Conservation (phyloP, 2,113 vertebrate genomes). For the Periophthalmus modestus region DNA sequence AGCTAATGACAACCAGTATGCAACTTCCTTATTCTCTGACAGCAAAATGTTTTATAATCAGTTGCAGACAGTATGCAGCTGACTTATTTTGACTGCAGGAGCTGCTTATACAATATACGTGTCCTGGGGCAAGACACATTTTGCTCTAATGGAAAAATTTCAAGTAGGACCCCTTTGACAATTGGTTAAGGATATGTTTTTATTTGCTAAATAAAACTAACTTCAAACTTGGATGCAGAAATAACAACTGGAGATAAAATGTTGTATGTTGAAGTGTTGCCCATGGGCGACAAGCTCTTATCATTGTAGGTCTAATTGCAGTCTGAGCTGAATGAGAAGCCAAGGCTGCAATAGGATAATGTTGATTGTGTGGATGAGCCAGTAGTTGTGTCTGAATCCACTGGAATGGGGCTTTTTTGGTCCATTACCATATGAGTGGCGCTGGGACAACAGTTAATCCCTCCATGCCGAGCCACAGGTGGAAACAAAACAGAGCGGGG, state of each 20-base stretch:
- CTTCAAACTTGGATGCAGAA: neutral
- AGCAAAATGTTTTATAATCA: too few relatives aligned
- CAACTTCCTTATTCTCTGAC: too few relatives aligned
- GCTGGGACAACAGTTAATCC: constrained; percentile 83
- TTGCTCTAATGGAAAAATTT: too few relatives aligned
- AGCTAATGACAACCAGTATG: too few relatives aligned
- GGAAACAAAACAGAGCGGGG: constrained; percentile 50
- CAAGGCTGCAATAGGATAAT: constrained; percentile 85
- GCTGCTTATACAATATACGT: too few relatives aligned
- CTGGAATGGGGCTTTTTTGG: constrained; percentile 86
- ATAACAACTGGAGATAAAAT: neutral
- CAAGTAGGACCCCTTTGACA: too few relatives aligned
- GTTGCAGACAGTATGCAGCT: too few relatives aligned
- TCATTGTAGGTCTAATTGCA: constrained; percentile 84
- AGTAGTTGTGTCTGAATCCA: constrained; percentile 88
- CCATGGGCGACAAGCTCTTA: constrained; percentile 48
- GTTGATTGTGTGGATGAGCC: constrained; percentile 92
- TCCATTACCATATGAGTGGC: constrained; percentile 89
- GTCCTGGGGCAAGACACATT: too few relatives aligned
- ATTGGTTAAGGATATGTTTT: too few relatives aligned
- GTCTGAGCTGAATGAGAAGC: constrained; percentile 79
- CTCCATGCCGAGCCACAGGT: constrained; percentile 81
- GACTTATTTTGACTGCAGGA: too few relatives aligned
- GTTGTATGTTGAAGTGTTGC: constrained; percentile 20
- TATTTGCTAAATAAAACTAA: too few relatives aligned